phyloP scores from a whole-genome alignment of 2,888 invertebrate species.

The Hyalella azteca region DNA sequence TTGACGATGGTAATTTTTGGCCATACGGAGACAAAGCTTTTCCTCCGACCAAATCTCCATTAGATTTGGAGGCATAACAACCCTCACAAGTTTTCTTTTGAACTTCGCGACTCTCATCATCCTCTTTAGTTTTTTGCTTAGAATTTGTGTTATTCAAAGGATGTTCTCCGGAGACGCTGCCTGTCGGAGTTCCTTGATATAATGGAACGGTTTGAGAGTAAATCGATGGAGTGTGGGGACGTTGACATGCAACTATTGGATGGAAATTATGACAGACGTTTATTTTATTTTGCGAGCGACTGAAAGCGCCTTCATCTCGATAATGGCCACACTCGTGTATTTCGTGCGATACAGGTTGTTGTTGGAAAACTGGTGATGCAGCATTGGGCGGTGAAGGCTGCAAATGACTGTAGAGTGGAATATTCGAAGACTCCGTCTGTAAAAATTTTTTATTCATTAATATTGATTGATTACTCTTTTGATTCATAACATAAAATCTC shows the following conservation, averaged over 20 bases:
- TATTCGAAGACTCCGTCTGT: not conserved
- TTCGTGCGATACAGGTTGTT: not conserved
- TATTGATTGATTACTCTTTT: too few species aligned
- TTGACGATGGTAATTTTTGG: too few species aligned
- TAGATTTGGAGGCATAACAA: not conserved
- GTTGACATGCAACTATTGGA: not conserved
- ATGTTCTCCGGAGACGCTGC: too few species aligned
- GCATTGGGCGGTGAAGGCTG: not conserved
- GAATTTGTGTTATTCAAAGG: too few species aligned
- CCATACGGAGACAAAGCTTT: too few species aligned
- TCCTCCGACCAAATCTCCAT: too few species aligned
- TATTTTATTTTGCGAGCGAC: not conserved
- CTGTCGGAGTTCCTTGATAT: too few species aligned
- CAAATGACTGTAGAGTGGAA: not conserved
- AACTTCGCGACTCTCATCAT: too few species aligned
- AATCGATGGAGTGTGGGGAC: not conserved
- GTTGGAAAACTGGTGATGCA: not conserved
- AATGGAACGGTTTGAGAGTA: constrained; percentile 6
- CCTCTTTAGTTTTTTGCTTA: not conserved
- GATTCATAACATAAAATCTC: too few species aligned
- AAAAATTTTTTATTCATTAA: too few species aligned
- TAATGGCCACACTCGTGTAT: not conserved
- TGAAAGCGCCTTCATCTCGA: not conserved
- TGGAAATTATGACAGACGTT: not conserved
- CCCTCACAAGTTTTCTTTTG: not conserved